Conservation (phyloP, 2,797 vertebrate genomes). For the Clarias fuscus region DNA sequence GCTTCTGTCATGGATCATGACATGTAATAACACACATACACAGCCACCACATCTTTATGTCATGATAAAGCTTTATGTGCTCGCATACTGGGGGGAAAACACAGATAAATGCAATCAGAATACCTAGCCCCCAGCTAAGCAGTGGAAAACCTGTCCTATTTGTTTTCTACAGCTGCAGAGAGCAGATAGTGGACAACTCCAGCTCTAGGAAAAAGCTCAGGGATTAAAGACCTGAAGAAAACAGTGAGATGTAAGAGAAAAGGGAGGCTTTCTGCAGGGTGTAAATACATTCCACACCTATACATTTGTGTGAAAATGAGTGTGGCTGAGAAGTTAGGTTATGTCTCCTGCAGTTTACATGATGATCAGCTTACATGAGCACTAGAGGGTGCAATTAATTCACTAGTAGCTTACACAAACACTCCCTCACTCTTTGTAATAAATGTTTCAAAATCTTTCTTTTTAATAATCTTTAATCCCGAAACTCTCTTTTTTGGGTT, state of each 20-base stretch:
- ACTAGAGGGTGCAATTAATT: constrained; percentile 74
- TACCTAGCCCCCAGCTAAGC: not conserved
- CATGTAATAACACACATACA: not conserved
- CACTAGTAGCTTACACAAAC: constrained; percentile 47
- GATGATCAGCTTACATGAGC: constrained; percentile 54
- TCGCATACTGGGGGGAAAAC: not conserved
- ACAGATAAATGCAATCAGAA: not conserved
- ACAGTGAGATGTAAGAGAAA: constrained; percentile 8
- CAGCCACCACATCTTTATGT: not conserved
- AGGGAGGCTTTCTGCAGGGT: constrained; percentile 12
- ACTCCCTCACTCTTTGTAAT: constrained; percentile 10
- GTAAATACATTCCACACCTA: not conserved
- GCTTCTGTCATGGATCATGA: not conserved
- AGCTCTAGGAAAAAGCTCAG: not conserved
- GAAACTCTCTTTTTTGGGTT: constrained; percentile 16
- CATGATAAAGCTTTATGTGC: constrained; percentile 5
- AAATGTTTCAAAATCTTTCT: not conserved
- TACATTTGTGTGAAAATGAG: not conserved
- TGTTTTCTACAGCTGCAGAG: not conserved
- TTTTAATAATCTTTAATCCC: constrained; percentile 14
- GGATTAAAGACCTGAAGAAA: constrained; percentile 8
- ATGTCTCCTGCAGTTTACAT: not conserved
- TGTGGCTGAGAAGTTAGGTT: not conserved
- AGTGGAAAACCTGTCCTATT: not conserved
- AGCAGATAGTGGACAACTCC: constrained; percentile 12